Evolutionary conservation across 2,797 vertebrate species (phyloP), one percentile per base, ranked within the genome.

Genomic region (Centroberyx gerrardi): DNA sequence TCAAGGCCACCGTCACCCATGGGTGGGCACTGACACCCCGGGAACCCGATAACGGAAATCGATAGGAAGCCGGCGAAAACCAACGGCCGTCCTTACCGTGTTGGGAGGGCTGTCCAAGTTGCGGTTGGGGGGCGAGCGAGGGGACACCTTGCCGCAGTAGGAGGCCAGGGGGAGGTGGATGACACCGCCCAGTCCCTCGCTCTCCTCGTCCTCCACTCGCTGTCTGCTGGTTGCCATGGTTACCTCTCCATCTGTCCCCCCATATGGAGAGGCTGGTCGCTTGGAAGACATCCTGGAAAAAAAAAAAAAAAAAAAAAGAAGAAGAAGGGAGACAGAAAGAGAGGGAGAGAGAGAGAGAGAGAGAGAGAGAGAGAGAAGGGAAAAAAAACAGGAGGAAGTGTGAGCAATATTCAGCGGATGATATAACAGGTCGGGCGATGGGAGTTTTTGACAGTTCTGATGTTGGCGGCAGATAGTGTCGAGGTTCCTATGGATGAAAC

Each of bases 211-310:
- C 92, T 97, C 97, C 96, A 98, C 93, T 97, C 97, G 97, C 97
- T 98, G 97, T 97, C 97, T 97, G 96, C 97, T 97, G 94, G 98
- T 99, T 97, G 97, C 97, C 97, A 99, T 99, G 97, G 97, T 97
- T 98, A 99, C 96, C 96, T 99, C 97, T 98, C 98, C 98, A 99
- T 99, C 98, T 99, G 98, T 98, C 98, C 98, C 98, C 96, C 98
- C 98, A 97, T 99, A 99, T 97, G 98, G 98, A 98, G 98, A 99
- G 96, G 97, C 98, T 97, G 98, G 97, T 97, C 97, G 97, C 97
- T 99, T 99, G 98, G 98, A 99, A 99, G 97, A 99, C 98, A 99
- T 99, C 98, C 98, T 99, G 96, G 96, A 97, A 97, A 96, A 96
- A 96, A 95, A 93, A 96, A 96, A 95, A 95, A 93, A 94, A 89